Evolutionary conservation across 2,888 invertebrate species (phyloP), one percentile per base, ranked within the genome.

Genomic region (Dicyrtomina minuta): DNA sequence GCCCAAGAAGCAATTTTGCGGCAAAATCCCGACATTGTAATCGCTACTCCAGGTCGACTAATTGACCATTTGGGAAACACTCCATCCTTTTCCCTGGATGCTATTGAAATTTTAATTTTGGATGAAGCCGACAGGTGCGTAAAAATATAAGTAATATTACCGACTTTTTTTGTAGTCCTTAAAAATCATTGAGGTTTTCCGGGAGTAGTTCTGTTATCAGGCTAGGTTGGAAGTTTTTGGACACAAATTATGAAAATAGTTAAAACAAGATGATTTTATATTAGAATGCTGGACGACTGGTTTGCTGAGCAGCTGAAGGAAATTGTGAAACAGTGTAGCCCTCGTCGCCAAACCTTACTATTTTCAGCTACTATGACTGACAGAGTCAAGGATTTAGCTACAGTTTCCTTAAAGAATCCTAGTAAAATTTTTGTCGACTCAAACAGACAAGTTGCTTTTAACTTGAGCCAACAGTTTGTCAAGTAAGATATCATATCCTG

Each of bases 321-420:
- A 83, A 93, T 99, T 79, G 92, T 99, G 61, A 88, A 89, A 20
- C 90, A 95, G 79, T 98, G 98, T 82, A 88, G 95, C 0, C 87
- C 89, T 69, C 93, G 90, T 17, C 86, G 97, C 12, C 98, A 99
- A 83, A 98, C 96, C 0, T 92, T 99, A 88, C 84, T 99, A 70
- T 98, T 98, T 84, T 98, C 98, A 0, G 99, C 99, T 43, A 99
- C 99, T 15, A 98, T 99, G 97, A 96, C 96, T n/a, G 97, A 97
- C 66, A 89, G 93, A 82, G 97, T 97, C 0, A 90, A 94, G 82
- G 96, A 96, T 82, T 84, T 99, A 67, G 96, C 95, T 0, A 89
- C 94, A 0, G 92, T 99, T 1, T 96, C 97, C 0, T 84, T 99
- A 27, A 88, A 90, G 74, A 92, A 93, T 79, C 98, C 99, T 0